A percentile compares a stretch with the other conserved stretches of the same genome.
These are phyloP conservation scores for Eurosta solidaginis DNA, from an alignment of 1,140 invertebrate genomes.

Conservation along the genomic window DNA sequence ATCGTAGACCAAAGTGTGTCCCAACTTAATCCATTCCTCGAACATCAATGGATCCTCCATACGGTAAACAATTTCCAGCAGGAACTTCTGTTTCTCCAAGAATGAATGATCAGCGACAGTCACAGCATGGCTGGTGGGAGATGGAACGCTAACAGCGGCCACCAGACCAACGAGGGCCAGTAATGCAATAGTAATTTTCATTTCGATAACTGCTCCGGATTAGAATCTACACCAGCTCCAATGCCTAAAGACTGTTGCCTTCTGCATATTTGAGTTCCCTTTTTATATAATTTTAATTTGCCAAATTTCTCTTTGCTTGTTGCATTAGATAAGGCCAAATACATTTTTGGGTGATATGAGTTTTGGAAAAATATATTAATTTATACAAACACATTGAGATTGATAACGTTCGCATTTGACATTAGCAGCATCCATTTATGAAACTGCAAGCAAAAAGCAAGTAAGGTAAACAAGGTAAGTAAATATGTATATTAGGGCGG, in stretches of 20 bases:
- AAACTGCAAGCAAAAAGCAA: too few relatives aligned
- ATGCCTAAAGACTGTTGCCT: constrained; percentile 57
- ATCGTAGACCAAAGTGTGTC: constrained; percentile 40
- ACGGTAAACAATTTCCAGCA: constrained; percentile 68
- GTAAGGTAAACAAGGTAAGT: too few relatives aligned
- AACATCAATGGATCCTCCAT: constrained; percentile 59
- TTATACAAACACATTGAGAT: too few relatives aligned
- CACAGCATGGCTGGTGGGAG: constrained; percentile 28
- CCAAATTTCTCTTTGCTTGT: too few relatives aligned
- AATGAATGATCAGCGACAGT: constrained; percentile 44
- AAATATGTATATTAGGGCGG: too few relatives aligned
- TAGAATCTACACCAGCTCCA: constrained; percentile 44
- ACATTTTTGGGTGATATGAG: too few relatives aligned
- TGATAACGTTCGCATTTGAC: too few relatives aligned
- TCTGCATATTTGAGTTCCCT: background rate
- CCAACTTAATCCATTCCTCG: constrained; percentile 50
- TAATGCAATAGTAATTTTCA: constrained; percentile 51
- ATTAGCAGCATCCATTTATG: too few relatives aligned
- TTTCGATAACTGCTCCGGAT: constrained; percentile 51
- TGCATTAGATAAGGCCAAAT: too few relatives aligned
- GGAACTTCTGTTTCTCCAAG: constrained; percentile 65
- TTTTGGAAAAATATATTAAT: too few relatives aligned
- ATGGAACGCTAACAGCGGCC: constrained; percentile 41
- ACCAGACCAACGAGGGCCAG: constrained; percentile 50
- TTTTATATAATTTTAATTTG: constrained; percentile 18